phyloP scores from a whole-genome alignment of 92 coral and sea anemone genomes.

The Parazoanthus darwini region DNA sequence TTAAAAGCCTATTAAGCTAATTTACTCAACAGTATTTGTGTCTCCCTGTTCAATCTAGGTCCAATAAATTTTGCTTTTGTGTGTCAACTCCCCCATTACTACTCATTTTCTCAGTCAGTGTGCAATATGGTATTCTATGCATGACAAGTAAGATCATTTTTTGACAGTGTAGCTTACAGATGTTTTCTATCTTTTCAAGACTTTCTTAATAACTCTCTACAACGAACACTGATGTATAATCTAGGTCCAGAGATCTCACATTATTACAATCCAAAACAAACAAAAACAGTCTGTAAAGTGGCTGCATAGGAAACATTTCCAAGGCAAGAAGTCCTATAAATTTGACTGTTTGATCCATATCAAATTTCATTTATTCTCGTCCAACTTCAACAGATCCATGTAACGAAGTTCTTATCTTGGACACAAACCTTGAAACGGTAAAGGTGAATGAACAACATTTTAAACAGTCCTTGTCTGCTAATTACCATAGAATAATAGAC shows the following conservation, averaged over 20 bases:
- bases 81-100: background rate
- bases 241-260: background rate
- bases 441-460: conserved; percentile 1
- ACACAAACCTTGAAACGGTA: conserved; percentile 8
- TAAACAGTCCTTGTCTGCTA: conserved; percentile 11
- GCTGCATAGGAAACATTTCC: conserved; percentile 28
- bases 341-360: conserved; percentile 3
- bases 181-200: conserved; percentile 18
- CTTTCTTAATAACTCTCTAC: background rate
- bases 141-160: background rate
- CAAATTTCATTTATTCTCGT: conserved; percentile 28
- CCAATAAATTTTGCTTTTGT: background rate
- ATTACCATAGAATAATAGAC: conserved; percentile 36
- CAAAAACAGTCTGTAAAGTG: conserved; percentile 14
- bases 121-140: conserved; percentile 17
- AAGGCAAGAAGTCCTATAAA: background rate
- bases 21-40: too few relatives aligned
- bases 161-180: conserved; percentile 5
- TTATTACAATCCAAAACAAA: conserved; percentile 6
- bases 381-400: conserved; percentile 4
- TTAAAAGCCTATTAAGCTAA: background rate
- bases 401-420: conserved; percentile 9
- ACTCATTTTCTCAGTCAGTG: background rate
- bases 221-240: background rate
- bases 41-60: background rate